Evolutionary conservation across 2,888 invertebrate species (phyloP), one percentile per base, ranked within the genome.

Genomic region (Philaethria dido): DNA sequence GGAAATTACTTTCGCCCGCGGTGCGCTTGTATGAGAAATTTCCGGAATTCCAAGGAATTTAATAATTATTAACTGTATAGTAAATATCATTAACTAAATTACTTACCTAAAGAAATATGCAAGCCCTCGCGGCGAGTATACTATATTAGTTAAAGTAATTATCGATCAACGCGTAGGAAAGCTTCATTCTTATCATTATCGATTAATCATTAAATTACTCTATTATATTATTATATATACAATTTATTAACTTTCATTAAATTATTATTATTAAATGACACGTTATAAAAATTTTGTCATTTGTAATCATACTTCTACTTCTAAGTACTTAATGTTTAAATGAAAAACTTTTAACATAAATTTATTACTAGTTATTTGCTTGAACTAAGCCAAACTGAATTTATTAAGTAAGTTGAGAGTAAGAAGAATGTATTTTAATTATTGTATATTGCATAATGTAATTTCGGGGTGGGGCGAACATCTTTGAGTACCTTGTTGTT

Each of bases 101-200:
- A 87, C 84, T 86, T 81, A 87, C 79, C 76, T 85, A 86, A 87
- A 84, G 77, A 83, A 81, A 82, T 84, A 84, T 86, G 85, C 88
- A 83, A 87, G 89, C 88, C 88, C 83, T 79, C 82, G 93, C 90
- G 90, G 86, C 93, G 94, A 94, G 93, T 94, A 94, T 50, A 50
- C 93, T 94, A 94, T 86, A 93, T 93, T 94, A 94, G 94, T 93
- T 94, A 94, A 93, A 92, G 92, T 94, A 94, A 94, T 93, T 90
- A 93, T 91, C 93, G 93, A 92, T 89, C 93, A 93, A 88, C 92
- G 88, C 89, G 92, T 93, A 92, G 92, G 86, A 88, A 93, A 89
- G 93, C 93, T 93, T 93, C 92, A 93, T 93, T 91, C 88, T 92
- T 92, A 93, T 93, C 90, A 93, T 92, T 92, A 92, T 88, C 83